Percentiles rank a stretch among this genome's conserved stretches.
Conservation (phyloP, 1,140 invertebrate genomes). For the Pachyrhynchus sulphureomaculatus region DNA sequence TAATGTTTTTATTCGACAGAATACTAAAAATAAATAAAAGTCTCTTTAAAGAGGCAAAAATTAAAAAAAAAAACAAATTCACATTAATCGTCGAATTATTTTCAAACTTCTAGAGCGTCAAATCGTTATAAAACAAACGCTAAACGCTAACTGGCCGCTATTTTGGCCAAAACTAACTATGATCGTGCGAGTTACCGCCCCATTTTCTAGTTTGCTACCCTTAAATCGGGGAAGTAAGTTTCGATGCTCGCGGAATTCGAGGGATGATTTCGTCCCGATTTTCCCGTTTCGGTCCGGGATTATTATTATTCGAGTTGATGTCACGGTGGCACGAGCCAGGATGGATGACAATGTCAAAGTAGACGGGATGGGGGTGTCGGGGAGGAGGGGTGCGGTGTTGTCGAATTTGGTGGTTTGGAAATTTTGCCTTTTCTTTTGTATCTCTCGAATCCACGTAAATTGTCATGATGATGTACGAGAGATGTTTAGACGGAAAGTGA, state of each 20-base stretch:
- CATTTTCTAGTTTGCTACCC: constrained; percentile 43
- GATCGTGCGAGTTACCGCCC: constrained; percentile 32
- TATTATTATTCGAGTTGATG: constrained; percentile 5
- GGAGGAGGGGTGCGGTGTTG: neutral
- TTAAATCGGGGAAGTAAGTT: constrained; percentile 43
- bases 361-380: neutral
- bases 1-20: no score
- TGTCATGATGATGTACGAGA: no score
- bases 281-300: constrained; percentile 29
- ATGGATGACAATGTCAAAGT: neutral
- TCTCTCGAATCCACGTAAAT: no score
- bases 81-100: neutral
- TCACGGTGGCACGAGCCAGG: constrained; percentile 2
- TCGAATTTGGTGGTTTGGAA: neutral
- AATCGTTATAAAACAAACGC: constrained; percentile 33
- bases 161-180: constrained; percentile 26
- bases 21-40: neutral
- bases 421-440: neutral
- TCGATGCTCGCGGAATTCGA: constrained; percentile 27
- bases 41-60: neutral
- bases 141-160: constrained; percentile 37
- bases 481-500: no score
- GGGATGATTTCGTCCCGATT: constrained; percentile 23
- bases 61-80: neutral
- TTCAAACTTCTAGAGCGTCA: neutral